Base-by-base conservation (phyloP, 2,113 vertebrate species). In the Poicephalus meyeri region DNA sequence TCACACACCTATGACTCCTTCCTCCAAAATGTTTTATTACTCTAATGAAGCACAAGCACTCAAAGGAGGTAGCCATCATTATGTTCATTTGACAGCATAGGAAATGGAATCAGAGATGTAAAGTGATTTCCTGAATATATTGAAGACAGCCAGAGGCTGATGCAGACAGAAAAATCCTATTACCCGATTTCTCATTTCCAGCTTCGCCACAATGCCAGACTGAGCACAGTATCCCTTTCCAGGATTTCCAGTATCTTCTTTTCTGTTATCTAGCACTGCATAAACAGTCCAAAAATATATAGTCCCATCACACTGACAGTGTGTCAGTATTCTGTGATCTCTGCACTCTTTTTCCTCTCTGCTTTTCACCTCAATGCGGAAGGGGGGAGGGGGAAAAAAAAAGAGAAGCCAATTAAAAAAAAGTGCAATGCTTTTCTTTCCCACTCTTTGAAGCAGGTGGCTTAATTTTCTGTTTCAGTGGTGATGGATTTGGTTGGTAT, bases 51-150 rank as follows among this genome's bases (percentile, higher is more conserved):
- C 92, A 41, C 0, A 10, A 89, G 92, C 66, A 71, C 94, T 95
- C 81, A 52, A 66, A 88, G 76, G 23, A 97, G 68, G 53, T 17
- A 58, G 81, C 76, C 76, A 89, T 50, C 17, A 13, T 92, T 65
- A 46, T 24, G 70, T 14, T 88, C 81, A 39, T 88, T 50, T 96
- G 80, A 89, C 87, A 95, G 85, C 85, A 68, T 23, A 65, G 95
- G 95, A 95, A 94, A 96, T 82, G 87, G 91, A 89, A 81, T 66
- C 73, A 85, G 78, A 91, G 87, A 94, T 81, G 44, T 35, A 78
- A 87, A 94, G 42, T 65, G 65, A 93, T 89, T 95, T 96, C 93
- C 96, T 91, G 92, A 88, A 73, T 63, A 70, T 41, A 80, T 0
- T 92, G 91, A 77, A 86, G 87, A 52, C 47, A 87, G 78, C 39